Percentiles rank a stretch among this genome's conserved stretches.
Conservation (phyloP, 2,797 vertebrate genomes). For the Enteromius thamalakanensis region DNA sequence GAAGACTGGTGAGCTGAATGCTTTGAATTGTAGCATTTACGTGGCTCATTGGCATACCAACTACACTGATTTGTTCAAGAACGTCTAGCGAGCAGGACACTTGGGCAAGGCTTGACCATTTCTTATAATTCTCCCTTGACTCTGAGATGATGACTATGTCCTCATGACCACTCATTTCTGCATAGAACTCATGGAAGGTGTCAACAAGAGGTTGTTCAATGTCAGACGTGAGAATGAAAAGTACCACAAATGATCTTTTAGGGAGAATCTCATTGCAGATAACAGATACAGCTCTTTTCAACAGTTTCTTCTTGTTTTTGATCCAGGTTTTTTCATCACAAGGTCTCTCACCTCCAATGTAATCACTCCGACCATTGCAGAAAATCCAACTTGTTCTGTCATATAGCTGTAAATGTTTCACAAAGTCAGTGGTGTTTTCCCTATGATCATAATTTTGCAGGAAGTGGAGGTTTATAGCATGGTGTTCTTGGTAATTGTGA, state of each 20-base stretch:
- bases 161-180: conserved; percentile 82
- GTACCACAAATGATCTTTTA: conserved; percentile 75
- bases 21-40: conserved; percentile 77
- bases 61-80: conserved; percentile 72
- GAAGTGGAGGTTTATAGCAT: conserved; percentile 75
- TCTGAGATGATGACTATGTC: conserved; percentile 83
- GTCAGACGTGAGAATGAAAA: conserved; percentile 80
- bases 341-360: conserved; percentile 72
- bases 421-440: conserved; percentile 66
- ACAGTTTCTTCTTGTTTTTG: conserved; percentile 76
- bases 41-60: conserved; percentile 83
- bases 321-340: conserved; percentile 84
- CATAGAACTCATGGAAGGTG: conserved; percentile 83
- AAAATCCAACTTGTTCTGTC: conserved; percentile 87
- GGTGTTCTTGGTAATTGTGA: conserved; percentile 75
- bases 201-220: conserved; percentile 81
- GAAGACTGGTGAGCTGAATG: conserved; percentile 64
- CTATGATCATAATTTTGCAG: conserved; percentile 75
- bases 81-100: conserved; percentile 71
- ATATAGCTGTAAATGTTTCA: conserved; percentile 73
- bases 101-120: conserved; percentile 80
- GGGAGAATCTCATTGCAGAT: conserved; percentile 84
- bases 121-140: conserved; percentile 73
- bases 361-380: conserved; percentile 82
- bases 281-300: conserved; percentile 76